A percentile compares a stretch with the other conserved stretches of the same genome.
Conservation (phyloP, 2,113 vertebrate genomes). For the Paramisgurnus dabryanus region DNA sequence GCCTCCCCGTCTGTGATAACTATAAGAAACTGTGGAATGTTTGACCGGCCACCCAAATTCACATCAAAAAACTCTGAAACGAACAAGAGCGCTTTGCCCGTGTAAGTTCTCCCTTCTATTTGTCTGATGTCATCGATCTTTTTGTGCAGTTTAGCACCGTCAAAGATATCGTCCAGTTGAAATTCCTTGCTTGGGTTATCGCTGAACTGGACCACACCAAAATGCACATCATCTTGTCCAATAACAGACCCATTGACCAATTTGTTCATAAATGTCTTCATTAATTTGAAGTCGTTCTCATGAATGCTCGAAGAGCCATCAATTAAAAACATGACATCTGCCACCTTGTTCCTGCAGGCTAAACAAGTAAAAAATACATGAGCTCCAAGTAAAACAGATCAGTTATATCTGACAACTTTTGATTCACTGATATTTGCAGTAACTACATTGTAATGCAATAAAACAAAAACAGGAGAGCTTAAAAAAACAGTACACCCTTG, state of each 20-base stretch:
- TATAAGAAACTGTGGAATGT: slow-evolving; percentile 74
- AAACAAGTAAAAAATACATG: slow-evolving; percentile 25
- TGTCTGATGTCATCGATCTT: slow-evolving; percentile 71
- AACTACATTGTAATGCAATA: too few species aligned
- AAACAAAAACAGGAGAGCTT: too few species aligned
- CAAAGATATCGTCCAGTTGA: slow-evolving; percentile 62
- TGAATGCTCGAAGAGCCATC: slow-evolving; percentile 82
- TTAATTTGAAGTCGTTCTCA: slow-evolving; percentile 69
- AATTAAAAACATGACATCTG: slow-evolving; percentile 82
- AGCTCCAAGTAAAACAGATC: background rate
- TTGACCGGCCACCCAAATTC: slow-evolving; percentile 74
- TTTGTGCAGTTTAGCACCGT: slow-evolving; percentile 56
- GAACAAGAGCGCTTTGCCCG: slow-evolving; percentile 71
- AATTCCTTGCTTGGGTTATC: slow-evolving; percentile 63
- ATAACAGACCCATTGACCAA: slow-evolving; percentile 70
- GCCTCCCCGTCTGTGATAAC: slow-evolving; percentile 81
- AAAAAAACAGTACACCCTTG: too few species aligned
- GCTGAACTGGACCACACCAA: slow-evolving; percentile 84
- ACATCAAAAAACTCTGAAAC: slow-evolving; percentile 73
- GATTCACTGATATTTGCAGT: too few species aligned
- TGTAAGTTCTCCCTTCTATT: slow-evolving; percentile 67
- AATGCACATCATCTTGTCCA: slow-evolving; percentile 65
- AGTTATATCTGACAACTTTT: background rate
- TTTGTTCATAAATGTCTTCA: slow-evolving; percentile 78
- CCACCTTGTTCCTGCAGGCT: slow-evolving; percentile 78